These are phyloP conservation scores for Columba guinea DNA, from an alignment of 2,797 vertebrate genomes.

Conservation along the genomic window DNA sequence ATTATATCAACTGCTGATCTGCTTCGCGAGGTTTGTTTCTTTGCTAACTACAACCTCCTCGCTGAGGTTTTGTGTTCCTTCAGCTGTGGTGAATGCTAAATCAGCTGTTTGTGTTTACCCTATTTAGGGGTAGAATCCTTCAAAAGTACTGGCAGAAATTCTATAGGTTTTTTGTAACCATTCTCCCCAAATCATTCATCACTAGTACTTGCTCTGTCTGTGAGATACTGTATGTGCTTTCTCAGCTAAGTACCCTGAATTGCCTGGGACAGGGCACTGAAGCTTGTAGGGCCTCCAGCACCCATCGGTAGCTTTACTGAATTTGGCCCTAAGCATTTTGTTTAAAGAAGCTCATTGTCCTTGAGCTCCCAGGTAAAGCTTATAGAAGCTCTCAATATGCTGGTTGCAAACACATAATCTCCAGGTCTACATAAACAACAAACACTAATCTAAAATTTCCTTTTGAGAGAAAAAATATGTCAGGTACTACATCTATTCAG, in stretches of 20 bases:
- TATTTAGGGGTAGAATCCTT: neutral
- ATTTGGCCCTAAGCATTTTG: neutral
- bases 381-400: neutral
- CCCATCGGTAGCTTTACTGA: neutral
- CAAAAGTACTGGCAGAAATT: neutral
- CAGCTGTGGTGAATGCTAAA: neutral
- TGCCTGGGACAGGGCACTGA: rapidly evolving
- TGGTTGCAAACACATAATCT: neutral
- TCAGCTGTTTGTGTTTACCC: neutral
- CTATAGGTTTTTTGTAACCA: neutral
- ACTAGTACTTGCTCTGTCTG: neutral
- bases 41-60: neutral
- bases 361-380: neutral
- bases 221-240: neutral
- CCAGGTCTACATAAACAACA: neutral
- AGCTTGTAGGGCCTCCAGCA: neutral
- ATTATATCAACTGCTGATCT: neutral
- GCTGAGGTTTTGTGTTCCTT: neutral
- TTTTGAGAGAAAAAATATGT: neutral
- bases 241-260: neutral
- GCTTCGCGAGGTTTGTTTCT: neutral
- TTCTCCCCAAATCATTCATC: neutral
- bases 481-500: neutral
- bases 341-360: neutral
- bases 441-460: neutral